Percentiles rank a stretch among this genome's conserved stretches.
Conservation (phyloP, 2,113 vertebrate species). For the Callionymus lyra region DNA sequence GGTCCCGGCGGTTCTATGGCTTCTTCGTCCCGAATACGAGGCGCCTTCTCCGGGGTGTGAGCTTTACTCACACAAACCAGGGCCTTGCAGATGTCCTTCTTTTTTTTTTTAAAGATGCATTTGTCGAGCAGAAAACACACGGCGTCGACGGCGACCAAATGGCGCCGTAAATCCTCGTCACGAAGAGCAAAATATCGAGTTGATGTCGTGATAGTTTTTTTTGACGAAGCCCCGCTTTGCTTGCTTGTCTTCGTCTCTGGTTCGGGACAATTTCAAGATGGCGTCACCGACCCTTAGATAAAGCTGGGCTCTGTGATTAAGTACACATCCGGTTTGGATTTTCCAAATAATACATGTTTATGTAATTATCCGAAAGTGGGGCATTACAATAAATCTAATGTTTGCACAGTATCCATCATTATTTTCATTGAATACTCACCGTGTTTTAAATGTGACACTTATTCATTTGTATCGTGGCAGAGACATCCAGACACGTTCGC, state of each 20-base stretch:
- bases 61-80: too few species aligned
- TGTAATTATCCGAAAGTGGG: too few species aligned
- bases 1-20: too few species aligned
- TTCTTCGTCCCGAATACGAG: constrained; percentile 21
- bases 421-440: too few species aligned
- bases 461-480: too few species aligned
- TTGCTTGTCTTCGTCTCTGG: constrained; percentile 34
- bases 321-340: neutral
- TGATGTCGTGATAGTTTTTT: constrained; percentile 35
- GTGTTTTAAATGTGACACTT: too few species aligned
- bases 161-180: constrained; percentile 25
- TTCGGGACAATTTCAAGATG: constrained; percentile 79
- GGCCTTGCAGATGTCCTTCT: too few species aligned
- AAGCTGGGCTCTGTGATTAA: rapidly evolving
- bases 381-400: too few species aligned
- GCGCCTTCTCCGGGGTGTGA: too few species aligned
- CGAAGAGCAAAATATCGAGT: constrained; percentile 11
- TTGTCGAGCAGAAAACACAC: constrained; percentile 1
- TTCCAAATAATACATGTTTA: constrained; percentile 29
- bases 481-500: too few species aligned
- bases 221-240: constrained; percentile 39
- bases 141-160: neutral
- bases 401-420: too few species aligned
- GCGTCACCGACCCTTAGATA: constrained; percentile 49
- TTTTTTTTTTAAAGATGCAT: too few species aligned